Base-by-base conservation (phyloP, 2,888 invertebrate species). In the Lasius platythorax region DNA sequence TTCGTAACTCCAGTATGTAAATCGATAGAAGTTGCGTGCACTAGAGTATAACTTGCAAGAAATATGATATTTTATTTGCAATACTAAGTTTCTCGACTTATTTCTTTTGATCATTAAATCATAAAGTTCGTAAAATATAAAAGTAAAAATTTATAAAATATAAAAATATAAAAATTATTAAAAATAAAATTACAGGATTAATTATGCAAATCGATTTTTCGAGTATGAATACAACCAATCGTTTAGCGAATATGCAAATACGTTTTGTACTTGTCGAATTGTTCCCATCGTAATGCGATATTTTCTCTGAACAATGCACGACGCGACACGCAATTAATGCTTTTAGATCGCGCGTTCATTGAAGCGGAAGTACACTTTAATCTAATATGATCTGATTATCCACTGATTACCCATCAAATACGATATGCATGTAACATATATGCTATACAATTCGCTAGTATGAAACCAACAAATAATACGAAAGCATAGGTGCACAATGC, bases 351-450 rank as follows among this genome's bases (percentile, higher is more conserved):
- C 37, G 43, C 9, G 37, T 1, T 18, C 23, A 30, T 61, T 28
- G 72, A 63, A 81, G 33, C 61, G 50, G 28, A 72, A 37, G 28
- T 28, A 63, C 70, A 79, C 70, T 79, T 79, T 70, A 79, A 79
- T 79, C 61, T 72, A 81, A 81, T 72, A 37, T 68, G 46, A 72
- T 61, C 58, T 72, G 72, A 72, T 81, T 81, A 81, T 72, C 37
- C 79, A 23, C 37, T 70, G 46, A 79, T 79, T 79, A 72, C 72
- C 72, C 61, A 81, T 81, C 79, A 81, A 72, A 81, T 50, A 61
- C 23, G 37, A 12, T 37, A 18, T 58, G 46, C 72, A 33, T 61
- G 46, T 70, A 70, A 70, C n/a, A 11, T 68, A 3, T 43, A 46
- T 23, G 58, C n/a, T 68, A 8, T 43, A 23, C 43, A 43, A 67